phyloP scores from a whole-genome alignment of 2,797 vertebrate species.

The Oceanodroma leucorhoa region DNA sequence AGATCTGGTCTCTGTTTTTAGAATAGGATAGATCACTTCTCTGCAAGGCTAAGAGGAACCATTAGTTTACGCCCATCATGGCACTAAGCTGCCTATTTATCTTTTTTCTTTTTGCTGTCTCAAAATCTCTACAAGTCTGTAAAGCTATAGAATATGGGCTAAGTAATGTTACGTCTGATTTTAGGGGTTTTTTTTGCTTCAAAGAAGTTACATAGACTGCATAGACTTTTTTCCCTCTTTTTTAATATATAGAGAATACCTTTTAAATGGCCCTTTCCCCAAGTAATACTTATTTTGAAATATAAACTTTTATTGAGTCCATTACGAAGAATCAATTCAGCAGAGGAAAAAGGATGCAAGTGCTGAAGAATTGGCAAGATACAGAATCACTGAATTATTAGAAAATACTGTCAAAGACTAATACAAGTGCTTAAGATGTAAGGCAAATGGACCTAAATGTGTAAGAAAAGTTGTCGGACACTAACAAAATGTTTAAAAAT shows the following conservation, averaged over 20 bases:
- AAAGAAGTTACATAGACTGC: neutral
- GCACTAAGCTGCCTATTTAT: neutral
- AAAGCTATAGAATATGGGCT: neutral
- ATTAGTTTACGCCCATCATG: neutral
- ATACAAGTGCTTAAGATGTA: neutral
- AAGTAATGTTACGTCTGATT: neutral
- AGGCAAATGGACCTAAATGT: neutral
- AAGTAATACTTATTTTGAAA: neutral
- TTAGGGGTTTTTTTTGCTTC: neutral
- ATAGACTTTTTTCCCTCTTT: neutral
- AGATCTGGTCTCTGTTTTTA: neutral
- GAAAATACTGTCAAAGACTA: neutral
- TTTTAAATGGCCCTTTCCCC: neutral
- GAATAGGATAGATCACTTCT: neutral
- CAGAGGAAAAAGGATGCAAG: neutral
- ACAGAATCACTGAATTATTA: neutral
- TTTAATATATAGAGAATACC: neutral
- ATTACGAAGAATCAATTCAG: neutral
- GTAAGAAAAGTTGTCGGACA: neutral
- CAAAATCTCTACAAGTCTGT: neutral
- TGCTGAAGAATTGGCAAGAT: neutral
- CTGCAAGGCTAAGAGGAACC: neutral
- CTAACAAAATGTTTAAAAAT: neutral
- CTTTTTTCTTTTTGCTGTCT: neutral
- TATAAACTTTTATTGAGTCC: neutral